Base-by-base conservation (phyloP, 2,888 invertebrate genomes). In the Xestia xanthographa region DNA sequence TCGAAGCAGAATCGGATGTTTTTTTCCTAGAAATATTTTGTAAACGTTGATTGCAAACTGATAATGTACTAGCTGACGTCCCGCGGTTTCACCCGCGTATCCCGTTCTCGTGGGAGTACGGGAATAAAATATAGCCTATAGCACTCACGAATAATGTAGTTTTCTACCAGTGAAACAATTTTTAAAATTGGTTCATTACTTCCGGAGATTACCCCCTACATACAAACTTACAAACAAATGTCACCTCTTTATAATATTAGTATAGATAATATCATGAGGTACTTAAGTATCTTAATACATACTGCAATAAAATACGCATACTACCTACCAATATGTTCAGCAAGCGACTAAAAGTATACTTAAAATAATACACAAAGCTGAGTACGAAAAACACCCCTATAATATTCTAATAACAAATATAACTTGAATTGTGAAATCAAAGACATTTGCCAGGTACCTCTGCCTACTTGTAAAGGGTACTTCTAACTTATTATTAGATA, bases 401-500 rank as follows among this genome's bases (percentile, higher is more conserved):
- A 68, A 17, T 26, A 50, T 69, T 70, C 22, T 60, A 48, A 50
- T 53, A 71, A 75, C 67, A 77, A 85, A 75, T 66, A 75, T 69
- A 17, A 72, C 74, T 72, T 62, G 62, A 72, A 72, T 50, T 58
- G 62, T 75, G 62, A 84, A 80, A 85, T 83, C 82, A 86, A 84
- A 86, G 75, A 72, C 72, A 77, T 80, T 77, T 74, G 34, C 68
- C 70, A 69, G 68, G 48, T 75, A 81, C 58, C 56, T 48, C 53
- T 56, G 5, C 62, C 62, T n/a, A 41, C 80, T 75, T 73, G 77
- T 73, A 48, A 79, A 63, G 68, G 62, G 74, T 79, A 77, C 79
- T 78, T 70, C 70, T 45, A 72, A 48, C 63, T 79, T 87, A 79
- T 83, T 85, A 82, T 80, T 72, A 78, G 76, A 77, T 68, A 72